Evolutionary conservation across 2,888 invertebrate species (phyloP).

Genomic region (Cataglyphis cursor): DNA sequence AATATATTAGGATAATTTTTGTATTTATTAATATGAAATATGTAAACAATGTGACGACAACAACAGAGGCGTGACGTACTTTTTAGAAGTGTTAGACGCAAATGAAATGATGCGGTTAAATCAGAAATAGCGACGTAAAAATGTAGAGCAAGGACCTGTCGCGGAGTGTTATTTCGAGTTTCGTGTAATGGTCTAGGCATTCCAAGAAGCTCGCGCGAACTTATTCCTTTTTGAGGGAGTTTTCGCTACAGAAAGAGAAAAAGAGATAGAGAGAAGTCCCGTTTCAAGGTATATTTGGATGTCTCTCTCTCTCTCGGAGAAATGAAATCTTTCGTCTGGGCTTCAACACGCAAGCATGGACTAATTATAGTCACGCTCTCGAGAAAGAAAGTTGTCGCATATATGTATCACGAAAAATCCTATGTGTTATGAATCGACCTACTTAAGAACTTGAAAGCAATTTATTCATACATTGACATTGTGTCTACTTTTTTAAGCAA

Average conservation of each 20-base stretch:
- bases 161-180: conserved; percentile 69
- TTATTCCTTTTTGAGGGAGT: conserved; percentile 75
- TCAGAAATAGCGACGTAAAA: conserved; percentile 67
- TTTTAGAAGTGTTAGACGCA: conserved; percentile 7
- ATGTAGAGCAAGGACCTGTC: conserved; percentile 78
- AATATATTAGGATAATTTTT: background rate
- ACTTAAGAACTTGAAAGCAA: too few relatives aligned
- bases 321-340: conserved; percentile 57
- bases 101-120: conserved; percentile 53
- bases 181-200: conserved; percentile 77
- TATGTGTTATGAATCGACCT: too few relatives aligned
- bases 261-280: conserved; percentile 12
- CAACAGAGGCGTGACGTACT: background rate
- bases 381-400: background rate
- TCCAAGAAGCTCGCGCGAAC: conserved; percentile 72
- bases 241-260: conserved; percentile 6
- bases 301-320: background rate
- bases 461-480: too few relatives aligned
- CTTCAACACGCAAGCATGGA: conserved; percentile 16
- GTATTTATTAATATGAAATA: background rate
- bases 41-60: too few relatives aligned
- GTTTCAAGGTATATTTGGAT: conserved; percentile 77
- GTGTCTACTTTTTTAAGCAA: too few relatives aligned
- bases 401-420: background rate
- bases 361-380: conserved; percentile 26